Percentiles rank a stretch among this genome's conserved stretches.
Evolutionary conservation across 2,888 invertebrate genomes (phyloP).

Genomic region (Trissonchulus sp.): DNA sequence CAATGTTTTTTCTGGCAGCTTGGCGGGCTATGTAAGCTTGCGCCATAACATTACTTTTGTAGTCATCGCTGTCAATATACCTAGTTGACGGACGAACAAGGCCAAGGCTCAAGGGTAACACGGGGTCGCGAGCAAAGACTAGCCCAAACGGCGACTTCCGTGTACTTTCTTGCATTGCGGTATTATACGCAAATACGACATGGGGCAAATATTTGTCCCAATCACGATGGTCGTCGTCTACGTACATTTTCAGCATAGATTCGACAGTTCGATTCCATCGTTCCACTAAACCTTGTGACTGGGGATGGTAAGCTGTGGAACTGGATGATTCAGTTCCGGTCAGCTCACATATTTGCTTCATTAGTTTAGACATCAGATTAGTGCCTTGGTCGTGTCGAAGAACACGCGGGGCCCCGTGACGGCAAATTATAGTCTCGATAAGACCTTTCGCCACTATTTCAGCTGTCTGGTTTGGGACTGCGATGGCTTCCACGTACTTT

Average conservation of each 20-base stretch:
- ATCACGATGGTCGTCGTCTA: not conserved
- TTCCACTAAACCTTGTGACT: too few relatives aligned
- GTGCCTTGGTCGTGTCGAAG: too few relatives aligned
- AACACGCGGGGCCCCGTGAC: not conserved
- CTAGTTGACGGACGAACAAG: not conserved
- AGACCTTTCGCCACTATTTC: conserved; percentile 41
- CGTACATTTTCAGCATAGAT: conserved; percentile 1
- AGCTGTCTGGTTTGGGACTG: conserved; percentile 46
- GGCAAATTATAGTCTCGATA: not conserved
- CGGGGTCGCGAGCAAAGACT: too few relatives aligned
- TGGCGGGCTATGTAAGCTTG: too few relatives aligned
- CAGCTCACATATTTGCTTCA: not conserved
- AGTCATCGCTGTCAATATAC: not conserved
- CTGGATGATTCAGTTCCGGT: not conserved
- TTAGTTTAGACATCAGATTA: not conserved
- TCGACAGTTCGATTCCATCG: too few relatives aligned
- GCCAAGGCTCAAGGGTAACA: not conserved
- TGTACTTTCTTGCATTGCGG: too few relatives aligned
- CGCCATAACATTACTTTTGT: too few relatives aligned
- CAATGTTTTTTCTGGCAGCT: too few relatives aligned
- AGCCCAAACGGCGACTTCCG: too few relatives aligned
- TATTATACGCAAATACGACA: too few relatives aligned
- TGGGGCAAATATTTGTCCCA: too few relatives aligned
- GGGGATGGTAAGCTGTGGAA: too few relatives aligned
- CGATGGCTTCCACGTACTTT: conserved; percentile 40